Base-by-base conservation (phyloP, 1,140 invertebrate species). In the Heliconius eleuchia region DNA sequence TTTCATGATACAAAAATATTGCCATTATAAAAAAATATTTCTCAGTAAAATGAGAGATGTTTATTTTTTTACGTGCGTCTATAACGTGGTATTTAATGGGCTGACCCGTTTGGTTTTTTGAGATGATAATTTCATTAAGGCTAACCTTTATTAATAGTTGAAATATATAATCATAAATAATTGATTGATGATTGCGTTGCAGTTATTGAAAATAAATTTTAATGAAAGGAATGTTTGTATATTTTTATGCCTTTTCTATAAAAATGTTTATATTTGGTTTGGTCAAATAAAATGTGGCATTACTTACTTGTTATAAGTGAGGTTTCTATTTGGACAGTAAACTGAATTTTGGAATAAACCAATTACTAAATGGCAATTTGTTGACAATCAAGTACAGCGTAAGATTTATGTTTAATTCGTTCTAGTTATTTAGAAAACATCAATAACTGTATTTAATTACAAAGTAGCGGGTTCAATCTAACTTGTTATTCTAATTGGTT, bases 1-100 rank as follows among this genome's bases (percentile, higher is more conserved):
- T 30, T 66, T 27, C 4, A 13, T 30, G n/a, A 27, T 16, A 23
- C 9, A 66, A 27, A 30, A 30, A 66, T n/a, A n/a, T 66, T 66
- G 60, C 60, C 11, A 66, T 66, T 66, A 4, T 4, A 27, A 66
- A 66, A 66, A 66, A 27, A 5, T 16, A 16, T 66, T 66, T 66
- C 60, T 66, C 7, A 66, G 23, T 66, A 66, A 66, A 7, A 34
- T 34, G 34, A 5, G 7, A 23, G 60, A 66, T 66, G 23, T 66
- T 66, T 66, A 66, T 66, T 66, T 66, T 66, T 66, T 66, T 27
- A 30, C 30, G 23, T 30, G 23, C 27, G 60, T 66, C 60, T 66
- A 66, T 30, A 30, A 30, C 60, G 60, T 66, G 60, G 23, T 66
- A 27, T 66, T 66, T 27, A 66, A 66, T 66, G 23, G 60, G 27